phyloP scores from a whole-genome alignment of 2,113 vertebrate species.

The Clarias batrachus region DNA sequence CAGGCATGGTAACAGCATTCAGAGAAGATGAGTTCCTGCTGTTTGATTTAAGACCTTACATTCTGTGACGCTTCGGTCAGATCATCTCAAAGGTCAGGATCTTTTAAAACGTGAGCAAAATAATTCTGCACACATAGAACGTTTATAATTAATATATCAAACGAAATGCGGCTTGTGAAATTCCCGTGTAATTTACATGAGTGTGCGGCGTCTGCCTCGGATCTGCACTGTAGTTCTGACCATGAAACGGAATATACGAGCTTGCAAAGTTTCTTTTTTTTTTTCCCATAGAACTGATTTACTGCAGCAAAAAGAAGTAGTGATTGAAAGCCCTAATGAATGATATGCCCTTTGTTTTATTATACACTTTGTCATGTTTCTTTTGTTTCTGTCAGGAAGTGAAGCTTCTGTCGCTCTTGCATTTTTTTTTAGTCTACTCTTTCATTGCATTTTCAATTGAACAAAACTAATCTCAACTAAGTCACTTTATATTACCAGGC shows the following conservation, averaged over 20 bases:
- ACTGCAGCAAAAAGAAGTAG: constrained; percentile 37
- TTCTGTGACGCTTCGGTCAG: constrained; percentile 31
- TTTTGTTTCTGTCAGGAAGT: constrained; percentile 1
- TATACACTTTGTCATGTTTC: constrained; percentile 15
- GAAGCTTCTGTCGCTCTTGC: not conserved
- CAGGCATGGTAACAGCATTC: constrained; percentile 21
- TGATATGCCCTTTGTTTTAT: constrained; percentile 30
- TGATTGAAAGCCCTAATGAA: constrained; percentile 48
- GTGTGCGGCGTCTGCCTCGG: constrained; percentile 50
- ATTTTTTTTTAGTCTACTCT: constrained; percentile 5
- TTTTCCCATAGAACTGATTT: constrained; percentile 43
- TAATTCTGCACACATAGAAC: constrained; percentile 65
- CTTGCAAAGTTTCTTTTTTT: constrained; percentile 55
- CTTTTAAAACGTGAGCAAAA: constrained; percentile 63
- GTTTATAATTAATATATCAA: constrained; percentile 70
- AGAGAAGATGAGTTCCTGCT: constrained; percentile 33
- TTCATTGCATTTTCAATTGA: constrained; percentile 10
- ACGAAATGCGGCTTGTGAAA: constrained; percentile 61
- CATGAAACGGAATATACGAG: constrained; percentile 73
- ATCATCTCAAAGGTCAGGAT: constrained; percentile 50
- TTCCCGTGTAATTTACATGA: constrained; percentile 73
- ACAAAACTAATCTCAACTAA: constrained; percentile 33
- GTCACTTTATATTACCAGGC: constrained; percentile 11
- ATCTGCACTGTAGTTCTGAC: constrained; percentile 67
- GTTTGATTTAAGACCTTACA: constrained; percentile 34